A percentile compares a stretch with the other conserved stretches of the same genome.
phyloP scores from a whole-genome alignment of 2,888 invertebrate genomes.

The Pharmacophagus antenor region DNA sequence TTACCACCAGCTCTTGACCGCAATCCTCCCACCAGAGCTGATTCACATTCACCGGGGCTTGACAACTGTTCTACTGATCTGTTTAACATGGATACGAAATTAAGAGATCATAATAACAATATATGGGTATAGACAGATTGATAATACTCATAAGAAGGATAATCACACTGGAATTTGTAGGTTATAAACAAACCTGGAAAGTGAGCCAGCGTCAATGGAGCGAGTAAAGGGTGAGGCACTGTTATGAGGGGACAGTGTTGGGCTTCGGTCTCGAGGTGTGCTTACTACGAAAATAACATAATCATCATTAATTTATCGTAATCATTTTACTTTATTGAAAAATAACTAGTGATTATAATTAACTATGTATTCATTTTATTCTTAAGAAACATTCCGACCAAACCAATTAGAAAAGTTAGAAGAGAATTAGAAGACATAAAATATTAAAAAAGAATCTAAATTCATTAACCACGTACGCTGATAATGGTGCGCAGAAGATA shows the following conservation, averaged over 20 bases:
- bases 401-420: too few species aligned
- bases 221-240: conserved; percentile 86
- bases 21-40: conserved; percentile 76
- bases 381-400: too few species aligned
- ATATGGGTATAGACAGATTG: background rate
- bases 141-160: background rate
- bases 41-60: conserved; percentile 87
- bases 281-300: conserved; percentile 80
- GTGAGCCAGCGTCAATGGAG: conserved; percentile 84
- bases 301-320: too few species aligned
- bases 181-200: conserved; percentile 77
- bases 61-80: conserved; percentile 92
- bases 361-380: background rate
- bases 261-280: conserved; percentile 91
- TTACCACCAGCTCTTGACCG: conserved; percentile 67
- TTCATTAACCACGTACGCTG: conserved; percentile 83
- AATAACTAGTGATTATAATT: background rate
- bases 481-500: conserved; percentile 86
- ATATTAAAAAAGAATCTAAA: background rate
- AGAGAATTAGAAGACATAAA: too few species aligned
- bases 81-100: conserved; percentile 30
- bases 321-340: too few species aligned
- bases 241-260: conserved; percentile 90
- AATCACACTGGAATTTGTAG: background rate
- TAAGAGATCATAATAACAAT: background rate